These are phyloP conservation scores for Phocides pigmalion DNA, from an alignment of 1,140 invertebrate genomes.

Conservation along the genomic window DNA sequence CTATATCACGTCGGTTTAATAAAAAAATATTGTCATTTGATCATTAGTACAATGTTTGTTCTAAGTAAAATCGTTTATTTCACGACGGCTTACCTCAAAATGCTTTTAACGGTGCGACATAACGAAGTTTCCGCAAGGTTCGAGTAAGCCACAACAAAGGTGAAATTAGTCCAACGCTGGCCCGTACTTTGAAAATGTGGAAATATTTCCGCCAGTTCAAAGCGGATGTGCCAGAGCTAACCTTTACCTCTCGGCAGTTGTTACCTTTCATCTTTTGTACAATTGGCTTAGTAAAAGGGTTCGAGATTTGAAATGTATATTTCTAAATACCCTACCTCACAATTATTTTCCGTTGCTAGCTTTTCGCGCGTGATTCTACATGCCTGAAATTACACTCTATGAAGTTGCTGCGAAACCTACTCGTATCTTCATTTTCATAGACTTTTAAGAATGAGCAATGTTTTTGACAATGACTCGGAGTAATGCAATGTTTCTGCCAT, in stretches of 20 bases:
- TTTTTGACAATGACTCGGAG: no score
- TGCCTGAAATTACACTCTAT: no score
- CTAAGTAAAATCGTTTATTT: constrained; percentile 5
- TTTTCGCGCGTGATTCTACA: not conserved
- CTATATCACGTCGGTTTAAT: no score
- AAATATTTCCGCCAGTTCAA: constrained; percentile 10
- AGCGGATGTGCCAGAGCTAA: not conserved
- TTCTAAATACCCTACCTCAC: constrained; percentile 25
- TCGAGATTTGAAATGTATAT: constrained; percentile 29
- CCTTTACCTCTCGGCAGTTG: not conserved
- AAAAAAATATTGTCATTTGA: no score
- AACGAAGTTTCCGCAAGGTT: constrained; percentile 9
- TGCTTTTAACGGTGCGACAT: constrained; percentile 12
- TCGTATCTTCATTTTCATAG: no score
- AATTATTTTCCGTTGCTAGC: not conserved
- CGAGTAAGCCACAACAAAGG: constrained; percentile 18
- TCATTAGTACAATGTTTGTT: not conserved
- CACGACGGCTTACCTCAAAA: constrained; percentile 6
- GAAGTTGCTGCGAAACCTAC: no score
- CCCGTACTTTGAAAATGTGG: constrained; percentile 18
- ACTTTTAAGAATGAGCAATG: no score
- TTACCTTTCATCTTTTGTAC: constrained; percentile 7
- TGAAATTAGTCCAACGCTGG: constrained; percentile 16
- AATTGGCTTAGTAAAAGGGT: constrained; percentile 14
- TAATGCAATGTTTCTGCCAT: no score